phyloP scores from a whole-genome alignment of 2,113 vertebrate genomes.

The Odontophorus gujanensis region DNA sequence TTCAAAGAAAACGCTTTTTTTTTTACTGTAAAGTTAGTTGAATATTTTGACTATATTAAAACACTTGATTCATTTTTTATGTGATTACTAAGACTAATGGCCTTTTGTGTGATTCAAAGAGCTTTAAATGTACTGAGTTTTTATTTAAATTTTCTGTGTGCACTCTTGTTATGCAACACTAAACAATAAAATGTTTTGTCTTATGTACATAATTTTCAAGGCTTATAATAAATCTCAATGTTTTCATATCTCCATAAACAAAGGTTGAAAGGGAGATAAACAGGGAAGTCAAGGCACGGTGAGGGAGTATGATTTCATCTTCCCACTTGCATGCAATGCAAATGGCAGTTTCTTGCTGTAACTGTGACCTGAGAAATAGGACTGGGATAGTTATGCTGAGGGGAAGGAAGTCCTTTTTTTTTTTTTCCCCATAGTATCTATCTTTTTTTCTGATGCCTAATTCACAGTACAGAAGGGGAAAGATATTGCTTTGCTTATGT shows the following conservation, averaged over 20 bases:
- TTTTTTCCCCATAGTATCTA: background rate
- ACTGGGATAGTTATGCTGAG: background rate
- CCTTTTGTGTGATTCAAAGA: slow-evolving; percentile 14
- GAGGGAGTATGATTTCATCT: background rate
- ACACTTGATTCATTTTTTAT: slow-evolving; percentile 7
- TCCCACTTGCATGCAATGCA: background rate
- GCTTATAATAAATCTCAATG: background rate
- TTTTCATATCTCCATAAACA: background rate
- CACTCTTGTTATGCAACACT: background rate
- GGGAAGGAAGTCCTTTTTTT: background rate
- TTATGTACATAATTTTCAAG: background rate
- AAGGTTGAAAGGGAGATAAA: background rate
- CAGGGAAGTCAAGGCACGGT: background rate
- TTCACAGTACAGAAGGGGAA: background rate
- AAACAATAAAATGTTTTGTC: background rate
- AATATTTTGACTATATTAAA: slow-evolving; percentile 20
- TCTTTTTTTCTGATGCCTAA: background rate
- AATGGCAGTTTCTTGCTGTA: background rate
- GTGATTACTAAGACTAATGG: slow-evolving; percentile 42
- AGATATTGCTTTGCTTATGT: background rate
- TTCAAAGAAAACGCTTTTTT: background rate
- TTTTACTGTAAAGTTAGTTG: background rate
- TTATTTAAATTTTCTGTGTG: background rate
- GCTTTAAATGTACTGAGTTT: background rate
- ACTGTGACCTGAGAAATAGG: background rate